Base-by-base conservation (phyloP, 2,888 invertebrate species). In the Scelioninae gen. 1 region DNA sequence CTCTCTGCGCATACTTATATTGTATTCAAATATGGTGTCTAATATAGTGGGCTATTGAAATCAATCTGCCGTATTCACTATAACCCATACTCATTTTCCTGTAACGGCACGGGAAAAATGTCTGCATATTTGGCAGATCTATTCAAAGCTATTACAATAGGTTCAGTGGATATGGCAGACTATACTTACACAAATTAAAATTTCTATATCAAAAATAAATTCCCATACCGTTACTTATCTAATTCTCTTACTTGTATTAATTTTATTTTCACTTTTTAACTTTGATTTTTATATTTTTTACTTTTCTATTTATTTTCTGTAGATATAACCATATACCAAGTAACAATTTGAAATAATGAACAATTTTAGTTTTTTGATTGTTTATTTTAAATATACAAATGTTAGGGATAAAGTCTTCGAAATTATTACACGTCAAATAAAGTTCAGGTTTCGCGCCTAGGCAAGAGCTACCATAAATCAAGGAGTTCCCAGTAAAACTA, bases 31-130 rank as follows among this genome's bases (percentile, higher is more conserved):
- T 72, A 84, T 86, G 85, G 87, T 88, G 87, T 85, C 84, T 87
- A 90, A 90, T 90, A 91, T 85, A 90, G 85, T 84, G 88, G 86
- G 86, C 86, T 90, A 85, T 87, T 88, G 85, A 86, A 88, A 91
- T 88, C 80, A 84, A 78, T 84, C 87, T 88, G 89, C 91, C 91
- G 91, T 91, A 90, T 90, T 91, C 90, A 91, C 90, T 91, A 88
- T 87, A 87, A 72, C 88, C 91, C 87, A 84, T 68, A 87, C 86
- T 86, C 86, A 85, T 85, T 84, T 84, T 76, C 66, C 76, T 76
- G 85, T 82, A 84, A 85, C 83, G 84, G 83, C 85, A 78, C 71
- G 85, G 81, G 82, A 83, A 82, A 69, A 11, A 15, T 56, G 8
- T 16, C 38, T 56, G 15, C 38, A 1, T n/a, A 31, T 4, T 40